Evolutionary conservation across 2,888 invertebrate species (phyloP).

Genomic region (Choreutis nemorana): DNA sequence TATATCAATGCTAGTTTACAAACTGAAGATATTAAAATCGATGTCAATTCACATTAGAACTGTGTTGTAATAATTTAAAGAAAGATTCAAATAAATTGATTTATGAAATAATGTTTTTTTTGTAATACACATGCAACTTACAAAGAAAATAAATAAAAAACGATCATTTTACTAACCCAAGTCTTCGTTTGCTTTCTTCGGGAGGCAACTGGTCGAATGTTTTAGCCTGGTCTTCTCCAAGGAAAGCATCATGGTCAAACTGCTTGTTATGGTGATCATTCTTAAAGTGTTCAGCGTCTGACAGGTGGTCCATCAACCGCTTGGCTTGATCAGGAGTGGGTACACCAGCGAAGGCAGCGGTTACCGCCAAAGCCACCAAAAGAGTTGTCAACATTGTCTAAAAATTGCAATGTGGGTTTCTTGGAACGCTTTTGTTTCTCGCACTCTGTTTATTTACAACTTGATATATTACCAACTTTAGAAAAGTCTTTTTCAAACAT

Average conservation of each 20-base stretch:
- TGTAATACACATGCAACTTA: slow-evolving; percentile 1
- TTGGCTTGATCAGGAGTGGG: slow-evolving; percentile 79
- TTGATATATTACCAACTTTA: too few relatives aligned
- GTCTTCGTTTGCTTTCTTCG: slow-evolving; percentile 90
- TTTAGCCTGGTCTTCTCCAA: slow-evolving; percentile 92
- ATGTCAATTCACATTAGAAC: slow-evolving; percentile 14
- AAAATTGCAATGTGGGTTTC: too few relatives aligned
- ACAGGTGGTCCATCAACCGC: slow-evolving; percentile 72
- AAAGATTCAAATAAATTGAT: slow-evolving; percentile 1
- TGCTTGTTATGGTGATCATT: slow-evolving; percentile 86
- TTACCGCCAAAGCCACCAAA: slow-evolving; percentile 38
- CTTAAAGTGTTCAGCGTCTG: slow-evolving; percentile 81
- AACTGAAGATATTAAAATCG: slow-evolving; percentile 19
- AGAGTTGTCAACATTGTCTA: slow-evolving; percentile 42
- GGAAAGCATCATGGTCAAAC: slow-evolving; percentile 97
- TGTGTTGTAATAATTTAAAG: not conserved
- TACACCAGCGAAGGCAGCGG: slow-evolving; percentile 59
- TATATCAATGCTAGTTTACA: slow-evolving; percentile 15
- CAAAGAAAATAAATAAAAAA: not conserved
- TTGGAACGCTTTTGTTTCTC: too few relatives aligned
- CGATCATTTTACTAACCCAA: slow-evolving; percentile 66
- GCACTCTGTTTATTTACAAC: too few relatives aligned
- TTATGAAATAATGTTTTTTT: slow-evolving; percentile 7
- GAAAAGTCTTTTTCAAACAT: too few relatives aligned
- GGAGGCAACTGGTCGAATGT: slow-evolving; percentile 93